phyloP scores from a whole-genome alignment of 2,113 vertebrate species.

The Toxostoma redivivum region DNA sequence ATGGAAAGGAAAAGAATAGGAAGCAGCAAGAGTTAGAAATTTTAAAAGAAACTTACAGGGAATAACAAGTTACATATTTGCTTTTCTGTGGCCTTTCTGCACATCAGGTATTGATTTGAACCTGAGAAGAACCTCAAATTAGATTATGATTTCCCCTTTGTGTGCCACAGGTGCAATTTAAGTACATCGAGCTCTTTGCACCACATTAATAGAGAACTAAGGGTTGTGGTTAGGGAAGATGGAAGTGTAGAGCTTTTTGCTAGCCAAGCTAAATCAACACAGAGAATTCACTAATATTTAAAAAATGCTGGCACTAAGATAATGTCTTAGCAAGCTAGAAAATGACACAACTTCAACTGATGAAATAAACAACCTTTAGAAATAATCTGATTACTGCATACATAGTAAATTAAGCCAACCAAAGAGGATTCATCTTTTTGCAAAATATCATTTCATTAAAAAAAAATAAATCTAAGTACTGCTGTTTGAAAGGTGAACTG shows the following conservation, averaged over 20 bases:
- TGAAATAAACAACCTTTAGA: not conserved
- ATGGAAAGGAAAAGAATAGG: not conserved
- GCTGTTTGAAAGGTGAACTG: not conserved
- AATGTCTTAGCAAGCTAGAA: not conserved
- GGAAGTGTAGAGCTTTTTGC: not conserved
- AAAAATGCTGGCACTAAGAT: not conserved
- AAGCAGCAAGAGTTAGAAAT: not conserved
- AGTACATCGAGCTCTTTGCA: not conserved
- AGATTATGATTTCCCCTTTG: not conserved
- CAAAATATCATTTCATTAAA: not conserved
- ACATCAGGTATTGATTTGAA: conserved; percentile 6
- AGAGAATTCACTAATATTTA: not conserved
- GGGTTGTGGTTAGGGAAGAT: not conserved
- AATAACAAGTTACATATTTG: not conserved
- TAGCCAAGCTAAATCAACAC: not conserved
- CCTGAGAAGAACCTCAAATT: not conserved
- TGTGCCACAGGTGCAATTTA: not conserved
- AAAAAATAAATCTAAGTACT: not conserved
- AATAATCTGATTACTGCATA: not conserved
- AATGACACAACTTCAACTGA: not conserved
- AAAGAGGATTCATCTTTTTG: not conserved
- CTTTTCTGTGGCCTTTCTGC: not conserved
- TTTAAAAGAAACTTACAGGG: not conserved
- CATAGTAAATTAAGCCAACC: not conserved
- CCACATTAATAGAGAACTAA: not conserved